These are phyloP conservation scores for Rotaria socialis DNA, from an alignment of 2,888 invertebrate genomes.

Conservation along the genomic window DNA sequence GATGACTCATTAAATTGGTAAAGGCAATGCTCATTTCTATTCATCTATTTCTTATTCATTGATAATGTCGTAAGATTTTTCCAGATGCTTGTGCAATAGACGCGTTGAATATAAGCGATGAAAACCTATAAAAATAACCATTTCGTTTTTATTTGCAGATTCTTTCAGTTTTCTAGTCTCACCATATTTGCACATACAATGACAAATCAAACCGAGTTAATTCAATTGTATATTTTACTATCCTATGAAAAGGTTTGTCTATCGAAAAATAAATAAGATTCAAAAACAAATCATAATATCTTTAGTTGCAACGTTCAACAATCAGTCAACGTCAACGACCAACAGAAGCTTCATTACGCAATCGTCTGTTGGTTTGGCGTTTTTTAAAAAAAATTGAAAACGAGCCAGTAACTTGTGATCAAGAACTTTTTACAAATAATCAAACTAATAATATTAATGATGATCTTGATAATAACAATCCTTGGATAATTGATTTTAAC, in stretches of 20 bases:
- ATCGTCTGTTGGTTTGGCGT: slow-evolving; percentile 24
- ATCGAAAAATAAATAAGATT: neutral
- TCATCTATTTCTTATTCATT: neutral
- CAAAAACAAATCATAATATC: neutral
- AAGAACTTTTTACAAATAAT: neutral
- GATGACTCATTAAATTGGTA: neutral
- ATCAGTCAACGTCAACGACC: neutral
- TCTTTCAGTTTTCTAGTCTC: neutral
- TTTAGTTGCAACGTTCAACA: slow-evolving; percentile 22
- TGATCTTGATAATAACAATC: neutral
- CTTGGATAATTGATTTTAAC: neutral
- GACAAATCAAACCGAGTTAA: neutral
- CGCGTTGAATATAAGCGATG: too few relatives aligned
- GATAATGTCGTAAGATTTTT: neutral
- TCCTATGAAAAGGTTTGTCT: neutral
- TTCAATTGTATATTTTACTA: neutral
- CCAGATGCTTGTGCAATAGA: neutral
- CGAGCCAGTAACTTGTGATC: neutral
- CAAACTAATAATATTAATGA: neutral
- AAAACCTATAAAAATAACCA: neutral
- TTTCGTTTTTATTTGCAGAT: neutral
- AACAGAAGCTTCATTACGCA: neutral
- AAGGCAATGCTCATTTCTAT: neutral
- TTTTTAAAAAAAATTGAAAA: slow-evolving; percentile 32
- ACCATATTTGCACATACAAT: neutral